Percentiles rank a stretch among this genome's conserved stretches.
Conservation (phyloP, 2,113 vertebrate genomes). For the Pampusana beccarii region DNA sequence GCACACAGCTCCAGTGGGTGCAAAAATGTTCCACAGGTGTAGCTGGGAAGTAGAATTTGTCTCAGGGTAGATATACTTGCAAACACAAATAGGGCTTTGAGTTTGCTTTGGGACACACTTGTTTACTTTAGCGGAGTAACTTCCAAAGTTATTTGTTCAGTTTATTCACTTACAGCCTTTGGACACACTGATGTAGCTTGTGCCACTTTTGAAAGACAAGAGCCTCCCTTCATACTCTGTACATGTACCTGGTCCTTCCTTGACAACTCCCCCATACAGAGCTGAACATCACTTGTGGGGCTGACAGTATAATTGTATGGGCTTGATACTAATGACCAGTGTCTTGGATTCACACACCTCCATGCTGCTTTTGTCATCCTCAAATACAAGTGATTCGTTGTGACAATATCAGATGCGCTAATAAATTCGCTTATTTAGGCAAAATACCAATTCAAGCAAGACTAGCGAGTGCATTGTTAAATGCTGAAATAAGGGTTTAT, state of each 20-base stretch:
- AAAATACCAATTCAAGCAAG: background rate
- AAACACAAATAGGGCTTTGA: background rate
- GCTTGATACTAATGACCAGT: background rate
- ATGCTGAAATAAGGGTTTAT: background rate
- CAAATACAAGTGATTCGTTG: background rate
- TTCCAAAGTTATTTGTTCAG: background rate
- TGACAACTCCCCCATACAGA: accelerated
- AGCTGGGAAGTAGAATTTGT: background rate
- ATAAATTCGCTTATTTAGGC: background rate
- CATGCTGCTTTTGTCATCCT: accelerated
- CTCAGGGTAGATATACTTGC: background rate
- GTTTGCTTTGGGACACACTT: background rate
- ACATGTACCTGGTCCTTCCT: background rate
- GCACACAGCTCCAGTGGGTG: background rate
- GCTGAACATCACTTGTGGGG: background rate
- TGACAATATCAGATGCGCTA: background rate
- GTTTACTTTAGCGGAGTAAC: background rate
- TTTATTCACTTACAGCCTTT: background rate
- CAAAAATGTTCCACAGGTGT: background rate
- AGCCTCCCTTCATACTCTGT: background rate
- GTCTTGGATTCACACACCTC: background rate
- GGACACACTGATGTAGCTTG: background rate
- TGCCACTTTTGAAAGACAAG: background rate
- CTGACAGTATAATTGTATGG: background rate
- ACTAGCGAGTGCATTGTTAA: background rate